Conservation (phyloP, 2,888 invertebrate genomes). For the Parnassius glacialis region DNA sequence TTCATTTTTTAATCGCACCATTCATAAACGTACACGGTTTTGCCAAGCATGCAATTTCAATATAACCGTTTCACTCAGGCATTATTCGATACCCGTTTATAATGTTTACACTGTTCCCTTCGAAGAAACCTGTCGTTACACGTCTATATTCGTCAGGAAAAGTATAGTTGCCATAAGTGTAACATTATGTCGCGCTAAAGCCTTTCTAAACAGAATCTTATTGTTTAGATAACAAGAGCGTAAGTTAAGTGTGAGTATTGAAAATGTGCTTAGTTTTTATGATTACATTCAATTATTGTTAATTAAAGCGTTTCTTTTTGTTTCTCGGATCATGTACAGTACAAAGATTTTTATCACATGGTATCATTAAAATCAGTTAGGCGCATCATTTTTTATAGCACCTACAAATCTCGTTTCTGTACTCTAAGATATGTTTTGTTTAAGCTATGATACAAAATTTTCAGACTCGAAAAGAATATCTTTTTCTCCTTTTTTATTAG, state of each 20-base stretch:
- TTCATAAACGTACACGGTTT: slow-evolving; percentile 37
- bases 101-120: slow-evolving; percentile 57
- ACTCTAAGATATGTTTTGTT: too few relatives aligned
- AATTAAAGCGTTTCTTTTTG: too few relatives aligned
- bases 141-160: slow-evolving; percentile 28
- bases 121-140: slow-evolving; percentile 45
- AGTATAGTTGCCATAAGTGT: neutral
- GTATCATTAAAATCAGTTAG: too few relatives aligned
- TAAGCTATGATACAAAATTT: too few relatives aligned
- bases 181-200: neutral
- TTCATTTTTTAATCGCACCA: neutral
- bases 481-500: too few relatives aligned
- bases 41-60: slow-evolving; percentile 65
- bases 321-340: too few relatives aligned
- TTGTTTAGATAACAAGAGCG: neutral
- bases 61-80: slow-evolving; percentile 48
- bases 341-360: too few relatives aligned
- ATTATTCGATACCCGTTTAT: slow-evolving; percentile 55
- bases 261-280: neutral
- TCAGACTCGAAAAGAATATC: too few relatives aligned
- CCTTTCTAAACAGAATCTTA: slow-evolving; percentile 1
- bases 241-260: neutral
- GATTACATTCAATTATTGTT: neutral
- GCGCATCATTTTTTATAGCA: too few relatives aligned
- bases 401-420: too few relatives aligned